Base-by-base conservation (phyloP, 1,140 invertebrate species). In the Wiebesia pumilae region DNA sequence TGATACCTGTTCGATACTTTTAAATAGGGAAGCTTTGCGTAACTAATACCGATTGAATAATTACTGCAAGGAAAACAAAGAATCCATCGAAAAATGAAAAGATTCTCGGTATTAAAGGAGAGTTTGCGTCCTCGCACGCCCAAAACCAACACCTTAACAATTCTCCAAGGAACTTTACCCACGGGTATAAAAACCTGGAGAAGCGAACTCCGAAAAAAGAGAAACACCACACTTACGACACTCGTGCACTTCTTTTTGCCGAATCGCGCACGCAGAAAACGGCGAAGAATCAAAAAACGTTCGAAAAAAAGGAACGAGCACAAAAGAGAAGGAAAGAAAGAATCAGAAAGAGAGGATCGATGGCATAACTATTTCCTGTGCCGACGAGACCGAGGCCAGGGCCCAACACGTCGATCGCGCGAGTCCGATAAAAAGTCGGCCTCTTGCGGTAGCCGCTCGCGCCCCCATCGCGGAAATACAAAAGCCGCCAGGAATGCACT, bases 381-480 rank as follows among this genome's bases (percentile, higher is more conserved):
- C 35, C 86, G 86, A 87, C 88, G 89, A 87, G 83, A 9, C 88
- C 89, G 87, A 88, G 83, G 75, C 84, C 87, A 78, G 87, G 86
- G 87, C 86, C 87, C 86, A 88, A 89, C 88, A 88, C 87, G 89
- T 89, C 90, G 89, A 90, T 91, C 89, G 89, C 87, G 83, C 79
- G 81, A 83, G 58, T 71, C 79, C 88, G 90, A 91, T 91, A 91
- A 90, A 88, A 88, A 81, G 77, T 73, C 54, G 47, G 43, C 67
- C 67, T 87, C 89, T 87, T 73, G 87, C 88, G 88, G 89, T 87
- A 90, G 90, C 89, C 62, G 80, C 88, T 87, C 62, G 88, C 83
- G 87, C 88, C 88, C 88, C 89, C 89, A 88, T 89, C 89, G 88
- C 90, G 90, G 90, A 91, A 91, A 91, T 90, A 90, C 89, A 90